Base-by-base conservation (phyloP, 2,888 invertebrate species). In the Leptopterna dolabrata region DNA sequence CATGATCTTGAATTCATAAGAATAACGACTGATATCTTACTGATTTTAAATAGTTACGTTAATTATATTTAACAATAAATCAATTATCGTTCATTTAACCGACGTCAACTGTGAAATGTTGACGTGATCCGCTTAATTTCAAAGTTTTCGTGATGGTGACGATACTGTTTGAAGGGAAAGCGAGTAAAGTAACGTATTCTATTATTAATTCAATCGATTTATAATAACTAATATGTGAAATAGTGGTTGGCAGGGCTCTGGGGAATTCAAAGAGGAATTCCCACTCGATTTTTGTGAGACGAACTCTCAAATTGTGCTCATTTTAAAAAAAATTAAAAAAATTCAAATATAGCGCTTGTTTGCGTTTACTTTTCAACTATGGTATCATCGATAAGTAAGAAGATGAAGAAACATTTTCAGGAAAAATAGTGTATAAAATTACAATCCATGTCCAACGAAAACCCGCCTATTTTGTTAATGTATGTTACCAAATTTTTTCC, bases 161-260 rank as follows among this genome's bases (percentile, higher is more conserved):
- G n/a, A 0, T 63, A 24, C 63, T 2, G 13, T 24, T 24, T 63
- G 63, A 63, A 63, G 0, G 13, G 19, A n/a, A 63, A 24, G 19
- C 63, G 63, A 63, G 63, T 63, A 63, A 63, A 63, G 63, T 27
- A 27, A 63, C 70, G 27, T 70, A 29, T 70, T 70, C 29, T 70
- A 24, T 29, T 29, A 70, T 29, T 13, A 29, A 70, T 29, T 14
- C 27, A 7, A 11, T 45, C n/a, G 3, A 78, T 41, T 76, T 41
- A 41, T 9, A 41, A 7, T 24, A 24, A 19, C 55, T 63, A 19
- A 19, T 63, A 24, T 70, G 19, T 11, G 41, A 83, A 85, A 36
- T 36, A 70, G 19, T 73, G 85, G 85, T 73, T 76, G 85, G 85
- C 85, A 85, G 85, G 85, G 85, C 85, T 85, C 85, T 85, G 19